A percentile compares a stretch with the other conserved stretches of the same genome.
These are phyloP conservation scores for Dinocampus coccinellae DNA, from an alignment of 2,888 invertebrate genomes.

Conservation along the genomic window DNA sequence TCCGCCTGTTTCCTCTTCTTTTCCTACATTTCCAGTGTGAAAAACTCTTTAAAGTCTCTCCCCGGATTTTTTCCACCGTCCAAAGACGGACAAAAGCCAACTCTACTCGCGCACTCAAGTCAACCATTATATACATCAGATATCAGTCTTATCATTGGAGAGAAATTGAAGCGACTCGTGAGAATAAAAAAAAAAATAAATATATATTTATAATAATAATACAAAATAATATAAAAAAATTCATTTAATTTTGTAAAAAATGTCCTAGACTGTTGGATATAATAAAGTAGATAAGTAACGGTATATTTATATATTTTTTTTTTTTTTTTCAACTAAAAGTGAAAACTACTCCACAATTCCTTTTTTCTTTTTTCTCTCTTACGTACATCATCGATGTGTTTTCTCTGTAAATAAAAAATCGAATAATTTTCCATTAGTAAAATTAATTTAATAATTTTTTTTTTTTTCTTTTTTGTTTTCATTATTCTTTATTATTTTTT, in stretches of 20 bases:
- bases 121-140: conserved; percentile 3
- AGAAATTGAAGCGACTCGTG: conserved; percentile 3
- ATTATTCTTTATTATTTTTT: no score
- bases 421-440: not conserved
- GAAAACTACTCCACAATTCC: not conserved
- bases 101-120: conserved; percentile 13
- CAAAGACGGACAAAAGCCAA: conserved; percentile 27
- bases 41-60: conserved; percentile 50
- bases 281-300: not conserved
- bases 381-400: conserved; percentile 85
- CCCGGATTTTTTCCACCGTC: conserved; percentile 17
- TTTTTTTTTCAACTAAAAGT: not conserved
- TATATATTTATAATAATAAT: no score
- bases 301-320: not conserved
- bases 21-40: conserved; percentile 75
- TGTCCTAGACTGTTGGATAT: not conserved
- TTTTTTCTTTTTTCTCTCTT: conserved; percentile 61
- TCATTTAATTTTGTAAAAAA: not conserved
- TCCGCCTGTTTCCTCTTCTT: conserved; percentile 98
- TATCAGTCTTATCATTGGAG: conserved; percentile 21
- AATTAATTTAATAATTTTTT: conserved; percentile 22
- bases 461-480: no score
- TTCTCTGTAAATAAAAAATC: conserved; percentile 76
- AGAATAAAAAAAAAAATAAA: conserved; percentile 3
- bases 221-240: not conserved